Evolutionary conservation across 2,113 vertebrate species (phyloP).

Genomic region (Thomomys bottae): DNA sequence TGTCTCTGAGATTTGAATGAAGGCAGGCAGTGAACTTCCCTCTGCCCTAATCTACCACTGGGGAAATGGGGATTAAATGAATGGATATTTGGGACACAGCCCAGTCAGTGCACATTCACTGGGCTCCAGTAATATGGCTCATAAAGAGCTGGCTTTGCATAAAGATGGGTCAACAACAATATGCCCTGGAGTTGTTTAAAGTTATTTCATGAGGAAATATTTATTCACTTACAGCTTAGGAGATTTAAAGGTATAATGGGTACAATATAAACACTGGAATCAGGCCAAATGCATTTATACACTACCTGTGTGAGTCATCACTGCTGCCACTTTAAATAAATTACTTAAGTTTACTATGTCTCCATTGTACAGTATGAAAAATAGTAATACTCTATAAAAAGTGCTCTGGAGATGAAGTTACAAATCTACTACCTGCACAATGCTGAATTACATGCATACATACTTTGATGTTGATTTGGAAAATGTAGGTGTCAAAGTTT

Average conservation of each 20-base stretch:
- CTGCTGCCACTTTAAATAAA: background rate
- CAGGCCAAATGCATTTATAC: background rate
- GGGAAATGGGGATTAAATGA: background rate
- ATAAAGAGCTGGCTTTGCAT: background rate
- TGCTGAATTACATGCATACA: background rate
- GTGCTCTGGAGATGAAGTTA: background rate
- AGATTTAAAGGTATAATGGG: background rate
- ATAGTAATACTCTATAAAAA: background rate
- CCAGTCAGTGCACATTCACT: background rate
- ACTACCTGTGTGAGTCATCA: background rate
- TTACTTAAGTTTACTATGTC: background rate
- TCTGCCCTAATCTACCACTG: background rate
- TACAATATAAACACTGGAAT: background rate
- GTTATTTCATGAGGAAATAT: background rate
- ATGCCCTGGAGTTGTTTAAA: background rate
- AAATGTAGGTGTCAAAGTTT: constrained; percentile 1
- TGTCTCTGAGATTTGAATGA: background rate
- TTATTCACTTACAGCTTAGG: background rate
- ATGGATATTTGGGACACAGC: background rate
- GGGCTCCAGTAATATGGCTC: background rate
- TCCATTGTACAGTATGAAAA: background rate
- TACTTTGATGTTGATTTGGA: background rate
- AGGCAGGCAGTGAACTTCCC: background rate
- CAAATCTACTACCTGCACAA: background rate
- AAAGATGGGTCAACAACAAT: background rate